phyloP scores from a whole-genome alignment of 1,140 invertebrate genomes.

The Drosophila albomicans region DNA sequence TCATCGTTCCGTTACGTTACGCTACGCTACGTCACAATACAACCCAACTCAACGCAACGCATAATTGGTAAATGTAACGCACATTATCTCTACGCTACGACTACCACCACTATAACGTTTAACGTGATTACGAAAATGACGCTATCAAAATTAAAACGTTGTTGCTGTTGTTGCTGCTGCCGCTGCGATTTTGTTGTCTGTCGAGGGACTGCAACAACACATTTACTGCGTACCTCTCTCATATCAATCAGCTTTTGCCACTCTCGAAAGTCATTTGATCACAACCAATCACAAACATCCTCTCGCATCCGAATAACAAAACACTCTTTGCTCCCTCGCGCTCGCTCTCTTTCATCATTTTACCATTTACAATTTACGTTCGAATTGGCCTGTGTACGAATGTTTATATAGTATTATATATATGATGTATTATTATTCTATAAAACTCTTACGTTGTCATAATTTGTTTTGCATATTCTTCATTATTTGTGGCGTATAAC shows the following conservation, averaged over 20 bases:
- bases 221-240: conserved; percentile 41
- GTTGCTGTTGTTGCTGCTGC: conserved; percentile 68
- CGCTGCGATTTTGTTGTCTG: conserved; percentile 38
- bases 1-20: conserved; percentile 49
- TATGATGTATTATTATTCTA: background rate
- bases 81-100: conserved; percentile 29
- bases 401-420: conserved; percentile 47
- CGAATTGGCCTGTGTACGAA: conserved; percentile 70
- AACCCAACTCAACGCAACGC: conserved; percentile 24
- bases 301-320: conserved; percentile 14
- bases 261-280: background rate
- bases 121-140: conserved; percentile 41
- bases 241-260: conserved; percentile 29
- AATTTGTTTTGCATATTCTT: conserved; percentile 8
- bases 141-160: conserved; percentile 72
- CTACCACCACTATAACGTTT: background rate
- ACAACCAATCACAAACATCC: background rate
- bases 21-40: conserved; percentile 38
- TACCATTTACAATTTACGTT: conserved; percentile 53
- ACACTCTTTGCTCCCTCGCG: background rate
- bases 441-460: conserved; percentile 44
- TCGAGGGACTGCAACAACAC: conserved; percentile 37
- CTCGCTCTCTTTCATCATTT: conserved; percentile 37
- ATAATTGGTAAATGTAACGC: conserved; percentile 57
- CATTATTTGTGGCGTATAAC: too few species aligned